Conservation (phyloP, 64 coral and sea anemone genomes). For the Cladopsammia gracilis region DNA sequence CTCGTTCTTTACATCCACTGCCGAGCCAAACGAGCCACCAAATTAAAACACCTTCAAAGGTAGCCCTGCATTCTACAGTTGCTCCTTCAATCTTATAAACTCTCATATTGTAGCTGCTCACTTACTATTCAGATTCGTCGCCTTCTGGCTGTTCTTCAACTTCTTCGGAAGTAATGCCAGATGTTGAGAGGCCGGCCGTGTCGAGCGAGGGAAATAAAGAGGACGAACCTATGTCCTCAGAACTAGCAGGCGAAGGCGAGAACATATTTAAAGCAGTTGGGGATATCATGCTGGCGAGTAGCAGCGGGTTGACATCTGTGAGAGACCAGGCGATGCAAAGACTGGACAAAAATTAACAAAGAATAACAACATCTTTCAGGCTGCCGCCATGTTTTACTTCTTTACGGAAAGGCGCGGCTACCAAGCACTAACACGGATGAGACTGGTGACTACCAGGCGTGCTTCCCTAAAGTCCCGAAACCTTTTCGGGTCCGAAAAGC, state of each 20-base stretch:
- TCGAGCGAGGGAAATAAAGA: conserved; percentile 54
- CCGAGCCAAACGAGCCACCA: too few relatives aligned
- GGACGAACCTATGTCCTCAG: conserved; percentile 24
- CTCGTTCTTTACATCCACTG: too few relatives aligned
- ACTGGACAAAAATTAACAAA: background rate
- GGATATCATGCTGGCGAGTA: conserved; percentile 30
- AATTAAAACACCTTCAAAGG: too few relatives aligned
- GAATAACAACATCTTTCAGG: background rate
- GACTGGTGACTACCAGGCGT: background rate
- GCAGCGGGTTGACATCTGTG: background rate
- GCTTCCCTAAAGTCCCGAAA: too few relatives aligned
- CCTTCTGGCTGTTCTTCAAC: conserved; percentile 29
- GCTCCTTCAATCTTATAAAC: too few relatives aligned
- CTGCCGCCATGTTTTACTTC: conserved; percentile 35
- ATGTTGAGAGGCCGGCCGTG: conserved; percentile 26
- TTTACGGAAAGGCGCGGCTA: background rate
- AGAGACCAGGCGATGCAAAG: background rate
- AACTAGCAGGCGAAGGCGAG: conserved; percentile 43
- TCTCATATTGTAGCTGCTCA: background rate
- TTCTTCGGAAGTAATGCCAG: conserved; percentile 41
- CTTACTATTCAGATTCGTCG: conserved; percentile 45
- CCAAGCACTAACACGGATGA: background rate
- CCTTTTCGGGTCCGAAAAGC: too few relatives aligned
- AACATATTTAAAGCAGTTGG: conserved; percentile 58
- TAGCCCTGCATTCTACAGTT: too few relatives aligned